Conservation (phyloP, 1,140 invertebrate genomes). For the Scaptomyza montana region DNA sequence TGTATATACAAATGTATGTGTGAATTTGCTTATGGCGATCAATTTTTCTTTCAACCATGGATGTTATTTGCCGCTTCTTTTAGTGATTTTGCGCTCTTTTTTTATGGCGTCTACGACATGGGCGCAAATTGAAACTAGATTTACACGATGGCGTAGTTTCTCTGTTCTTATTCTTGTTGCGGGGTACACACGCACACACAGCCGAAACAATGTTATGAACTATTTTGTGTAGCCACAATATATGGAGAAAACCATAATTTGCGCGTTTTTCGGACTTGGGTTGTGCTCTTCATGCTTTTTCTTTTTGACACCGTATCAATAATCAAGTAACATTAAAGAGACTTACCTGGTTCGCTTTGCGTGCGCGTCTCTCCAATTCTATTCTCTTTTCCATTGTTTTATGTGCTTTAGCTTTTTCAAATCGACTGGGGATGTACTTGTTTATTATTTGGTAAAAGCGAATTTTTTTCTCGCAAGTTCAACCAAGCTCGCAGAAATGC, state of each 20-base stretch:
- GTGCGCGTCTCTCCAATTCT: conserved; percentile 94
- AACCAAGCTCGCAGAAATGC: conserved; percentile 66
- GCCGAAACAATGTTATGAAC: conserved; percentile 28
- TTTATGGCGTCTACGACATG: conserved; percentile 60
- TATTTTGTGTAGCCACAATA: conserved; percentile 57
- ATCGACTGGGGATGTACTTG: conserved; percentile 54
- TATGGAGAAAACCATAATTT: conserved; percentile 31
- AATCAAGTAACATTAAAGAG: conserved; percentile 4
- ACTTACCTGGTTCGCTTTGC: conserved; percentile 92
- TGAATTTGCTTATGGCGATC: conserved; percentile 81
- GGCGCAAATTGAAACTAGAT: conserved; percentile 74
- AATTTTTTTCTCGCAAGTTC: conserved; percentile 43
- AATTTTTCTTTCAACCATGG: conserved; percentile 66
- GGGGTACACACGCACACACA: conserved; percentile 20
- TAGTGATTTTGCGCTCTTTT: conserved; percentile 46
- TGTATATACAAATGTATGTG: conserved; percentile 38
- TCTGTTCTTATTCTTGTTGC: conserved; percentile 57
- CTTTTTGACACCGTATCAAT: conserved; percentile 27
- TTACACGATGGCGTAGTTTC: conserved; percentile 70
- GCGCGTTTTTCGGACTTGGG: conserved; percentile 60
- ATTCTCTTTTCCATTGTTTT: conserved; percentile 94
- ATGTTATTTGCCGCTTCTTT: conserved; percentile 45
- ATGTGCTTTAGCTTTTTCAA: conserved; percentile 38
- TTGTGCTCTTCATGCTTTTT: conserved; percentile 1
- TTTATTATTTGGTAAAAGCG: conserved; percentile 60